Evolutionary conservation across 1,140 invertebrate species (phyloP), one percentile per base, ranked within the genome.

Genomic region (Trachelipus rathkii): DNA sequence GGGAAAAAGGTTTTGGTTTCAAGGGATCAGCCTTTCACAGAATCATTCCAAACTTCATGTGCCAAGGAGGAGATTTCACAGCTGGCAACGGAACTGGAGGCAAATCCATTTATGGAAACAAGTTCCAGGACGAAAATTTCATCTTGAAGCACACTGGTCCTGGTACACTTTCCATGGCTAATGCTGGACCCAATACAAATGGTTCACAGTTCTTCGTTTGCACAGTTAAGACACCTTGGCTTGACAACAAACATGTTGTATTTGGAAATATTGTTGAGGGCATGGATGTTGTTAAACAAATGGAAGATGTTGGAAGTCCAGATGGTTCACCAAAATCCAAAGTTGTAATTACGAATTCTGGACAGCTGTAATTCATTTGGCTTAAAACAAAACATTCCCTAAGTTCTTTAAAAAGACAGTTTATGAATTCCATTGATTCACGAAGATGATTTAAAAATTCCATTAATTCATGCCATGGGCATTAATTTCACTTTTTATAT

Each of bases 201-300:
- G 93, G 91, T 74, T 96, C 94, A 8, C 96, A 99, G 85, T 98
- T 99, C 86, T 96, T 97, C 82, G 93, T 99, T 24, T 95, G 95
- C 4, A 89, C 92, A 15, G 92, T 90, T 0, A 89, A 91, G 19
- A 78, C 72, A 6, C 33, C 68, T 21, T 78, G 74, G 85, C 82
- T 98, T 33, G 93, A 98, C 85, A 91, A 91, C 11, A 92, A 89
- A 44, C 95, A 98, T 86, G 93, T 97, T 2, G 94, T 95, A 43
- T 96, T 98, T 85, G 96, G 96, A 0, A 88, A 87, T 78, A 91
- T 95, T 10, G 82, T 89, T 8, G 91, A 89, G 82, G 93, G 93
- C 19, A 84, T 93, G 81, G 83, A 82, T 68, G 85, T 92, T 6
- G 84, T 93, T 0, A 84, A 84, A 8, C 90, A 92, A 84, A 87